phyloP scores from a whole-genome alignment of 2,888 invertebrate species.

The Drosophila borealis region DNA sequence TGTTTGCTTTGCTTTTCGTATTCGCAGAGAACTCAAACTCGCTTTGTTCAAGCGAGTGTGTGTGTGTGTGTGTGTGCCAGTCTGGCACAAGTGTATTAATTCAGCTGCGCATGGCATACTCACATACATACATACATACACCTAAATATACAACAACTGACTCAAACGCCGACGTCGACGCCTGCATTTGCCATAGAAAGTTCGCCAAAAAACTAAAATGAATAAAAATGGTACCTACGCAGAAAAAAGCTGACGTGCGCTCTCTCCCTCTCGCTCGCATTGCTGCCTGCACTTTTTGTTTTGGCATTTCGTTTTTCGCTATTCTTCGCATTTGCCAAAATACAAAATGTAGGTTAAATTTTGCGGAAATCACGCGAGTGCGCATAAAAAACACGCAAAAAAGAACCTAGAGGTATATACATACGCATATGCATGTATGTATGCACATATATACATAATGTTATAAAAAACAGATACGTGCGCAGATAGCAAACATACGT shows the following conservation, averaged over 20 bases:
- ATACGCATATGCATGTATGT: conserved; percentile 5
- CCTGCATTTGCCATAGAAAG: conserved; percentile 50
- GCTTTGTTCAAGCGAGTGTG: conserved; percentile 26
- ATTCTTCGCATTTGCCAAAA: conserved; percentile 49
- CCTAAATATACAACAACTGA: conserved; percentile 21
- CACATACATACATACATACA: not conserved
- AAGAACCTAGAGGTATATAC: conserved; percentile 39
- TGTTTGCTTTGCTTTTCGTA: conserved; percentile 72
- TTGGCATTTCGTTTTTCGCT: conserved; percentile 44
- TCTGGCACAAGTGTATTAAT: conserved; percentile 68
- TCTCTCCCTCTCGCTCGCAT: not conserved
- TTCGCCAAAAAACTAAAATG: conserved; percentile 16
- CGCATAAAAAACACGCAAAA: conserved; percentile 48
- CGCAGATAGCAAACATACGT: conserved; percentile 26
- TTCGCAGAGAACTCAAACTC: conserved; percentile 52
- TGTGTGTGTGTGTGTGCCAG: conserved; percentile 26
- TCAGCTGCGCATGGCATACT: conserved; percentile 52
- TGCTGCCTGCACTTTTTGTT: conserved; percentile 49
- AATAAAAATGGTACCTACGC: conserved; percentile 29
- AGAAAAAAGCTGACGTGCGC: conserved; percentile 9
- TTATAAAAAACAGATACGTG: conserved; percentile 54
- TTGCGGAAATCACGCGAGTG: conserved; percentile 75
- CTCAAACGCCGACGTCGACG: conserved; percentile 15
- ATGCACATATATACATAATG: conserved; percentile 46
- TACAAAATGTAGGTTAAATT: conserved; percentile 76